Conservation (phyloP, 2,797 vertebrate species). For the Alca torda region DNA sequence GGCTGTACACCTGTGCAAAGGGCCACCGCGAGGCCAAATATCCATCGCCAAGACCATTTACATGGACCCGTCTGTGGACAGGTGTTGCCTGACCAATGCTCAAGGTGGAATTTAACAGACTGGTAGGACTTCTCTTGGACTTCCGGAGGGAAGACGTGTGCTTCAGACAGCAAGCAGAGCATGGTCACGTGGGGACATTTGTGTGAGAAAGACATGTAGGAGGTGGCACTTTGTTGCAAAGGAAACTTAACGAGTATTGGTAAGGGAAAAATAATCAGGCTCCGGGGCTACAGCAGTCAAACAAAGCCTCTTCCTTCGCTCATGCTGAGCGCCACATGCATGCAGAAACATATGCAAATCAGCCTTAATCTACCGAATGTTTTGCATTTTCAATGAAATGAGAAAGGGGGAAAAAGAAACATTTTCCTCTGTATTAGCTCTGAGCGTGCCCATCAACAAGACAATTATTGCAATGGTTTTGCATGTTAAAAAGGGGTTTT, state of each 20-base stretch:
- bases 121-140: not conserved
- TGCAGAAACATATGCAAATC: slow-evolving; percentile 8
- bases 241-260: not conserved
- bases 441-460: not conserved
- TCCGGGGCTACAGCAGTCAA: not conserved
- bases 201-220: not conserved
- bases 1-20: not conserved
- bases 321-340: not conserved
- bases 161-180: not conserved
- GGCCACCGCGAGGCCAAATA: not conserved
- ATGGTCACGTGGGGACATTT: not conserved
- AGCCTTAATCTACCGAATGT: not conserved
- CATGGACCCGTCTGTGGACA: not conserved
- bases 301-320: not conserved
- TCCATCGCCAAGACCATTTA: not conserved
- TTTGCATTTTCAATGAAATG: not conserved
- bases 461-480: not conserved
- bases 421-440: not conserved
- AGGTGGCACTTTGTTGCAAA: not conserved
- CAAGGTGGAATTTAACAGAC: not conserved
- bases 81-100: fast-evolving
- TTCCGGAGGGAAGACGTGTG: not conserved
- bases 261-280: not conserved
- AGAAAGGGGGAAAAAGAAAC: not conserved
- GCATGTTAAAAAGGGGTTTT: not conserved